phyloP scores from a whole-genome alignment of 2,888 invertebrate genomes.

The Dastarcus helophoroides region DNA sequence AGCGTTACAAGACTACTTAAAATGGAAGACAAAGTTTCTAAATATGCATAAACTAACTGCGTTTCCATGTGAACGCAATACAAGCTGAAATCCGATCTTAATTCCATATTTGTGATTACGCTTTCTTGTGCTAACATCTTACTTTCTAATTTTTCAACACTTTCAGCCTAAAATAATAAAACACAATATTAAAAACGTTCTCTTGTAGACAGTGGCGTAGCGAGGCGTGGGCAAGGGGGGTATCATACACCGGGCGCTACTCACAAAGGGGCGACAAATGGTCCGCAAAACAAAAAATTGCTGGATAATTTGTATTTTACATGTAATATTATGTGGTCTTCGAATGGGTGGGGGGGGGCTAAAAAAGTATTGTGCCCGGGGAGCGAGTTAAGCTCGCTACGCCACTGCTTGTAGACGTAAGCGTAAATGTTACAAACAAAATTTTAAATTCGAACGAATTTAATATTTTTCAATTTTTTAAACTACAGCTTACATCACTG shows the following conservation, averaged over 20 bases:
- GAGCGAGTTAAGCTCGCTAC: no score
- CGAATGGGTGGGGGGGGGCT: no score
- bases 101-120: slow-evolving; percentile 48
- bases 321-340: no score
- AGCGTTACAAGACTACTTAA: slow-evolving; percentile 45
- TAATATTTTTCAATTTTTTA: neutral
- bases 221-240: no score
- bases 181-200: no score
- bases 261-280: no score
- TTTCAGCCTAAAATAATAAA: slow-evolving; percentile 44
- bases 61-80: slow-evolving; percentile 53
- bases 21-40: slow-evolving; percentile 47
- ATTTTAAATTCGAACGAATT: neutral
- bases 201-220: no score
- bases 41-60: slow-evolving; percentile 47
- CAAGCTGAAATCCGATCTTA: slow-evolving; percentile 48
- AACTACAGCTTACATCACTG: slow-evolving; percentile 40
- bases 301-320: no score
- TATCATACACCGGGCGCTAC: no score
- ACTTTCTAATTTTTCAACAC: slow-evolving; percentile 47
- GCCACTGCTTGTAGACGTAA: no score
- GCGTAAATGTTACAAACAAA: no score
- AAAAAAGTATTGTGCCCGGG: neutral
- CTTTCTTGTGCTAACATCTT: slow-evolving; percentile 52
- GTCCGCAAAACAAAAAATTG: no score